These are phyloP conservation scores for Tonatia bakeri DNA, from an alignment of 2,113 vertebrate species.

Conservation along the genomic window DNA sequence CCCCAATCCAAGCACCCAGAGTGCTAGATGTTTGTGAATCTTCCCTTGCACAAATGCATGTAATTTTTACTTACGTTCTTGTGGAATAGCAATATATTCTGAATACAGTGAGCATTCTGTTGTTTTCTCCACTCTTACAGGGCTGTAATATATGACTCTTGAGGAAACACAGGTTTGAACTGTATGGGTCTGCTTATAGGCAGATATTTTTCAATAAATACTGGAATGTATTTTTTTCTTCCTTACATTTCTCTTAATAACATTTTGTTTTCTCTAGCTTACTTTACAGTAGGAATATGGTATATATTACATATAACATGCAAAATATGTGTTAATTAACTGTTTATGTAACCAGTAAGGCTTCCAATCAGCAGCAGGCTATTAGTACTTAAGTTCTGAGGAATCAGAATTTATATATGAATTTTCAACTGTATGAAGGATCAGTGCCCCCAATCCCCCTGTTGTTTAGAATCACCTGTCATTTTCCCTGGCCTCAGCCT, in stretches of 20 bases:
- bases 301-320: neutral
- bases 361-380: neutral
- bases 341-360: neutral
- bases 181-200: neutral
- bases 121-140: neutral
- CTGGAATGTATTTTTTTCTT: neutral
- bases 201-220: neutral
- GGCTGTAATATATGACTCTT: neutral
- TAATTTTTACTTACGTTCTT: neutral
- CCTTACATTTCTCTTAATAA: neutral
- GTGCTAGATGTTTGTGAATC: neutral
- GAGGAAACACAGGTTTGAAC: neutral
- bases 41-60: neutral
- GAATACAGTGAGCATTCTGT: neutral
- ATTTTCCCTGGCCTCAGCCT: neutral
- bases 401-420: neutral
- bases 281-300: neutral
- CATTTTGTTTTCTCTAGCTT: neutral
- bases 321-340: neutral
- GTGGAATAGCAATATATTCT: fast-evolving
- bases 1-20: neutral
- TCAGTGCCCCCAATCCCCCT: too few species aligned
- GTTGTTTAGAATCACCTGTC: neutral
- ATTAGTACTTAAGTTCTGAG: neutral
- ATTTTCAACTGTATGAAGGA: neutral